A percentile compares a stretch with the other conserved stretches of the same genome.
Conservation (phyloP, 2,797 vertebrate genomes). For the Fratercula arctica region DNA sequence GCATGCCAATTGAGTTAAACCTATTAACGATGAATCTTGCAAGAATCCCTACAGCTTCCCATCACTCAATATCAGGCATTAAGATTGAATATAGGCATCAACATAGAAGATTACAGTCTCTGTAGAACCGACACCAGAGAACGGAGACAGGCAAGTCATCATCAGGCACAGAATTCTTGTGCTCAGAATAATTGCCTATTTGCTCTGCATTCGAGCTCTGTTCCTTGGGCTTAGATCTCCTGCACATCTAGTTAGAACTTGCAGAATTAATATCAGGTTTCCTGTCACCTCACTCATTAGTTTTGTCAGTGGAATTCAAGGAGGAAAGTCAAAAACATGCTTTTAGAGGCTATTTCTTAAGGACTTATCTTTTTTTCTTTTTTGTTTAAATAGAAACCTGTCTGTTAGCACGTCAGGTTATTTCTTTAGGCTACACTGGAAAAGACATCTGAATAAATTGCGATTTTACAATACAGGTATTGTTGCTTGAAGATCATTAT, state of each 20-base stretch:
- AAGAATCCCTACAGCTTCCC: slow-evolving; percentile 59
- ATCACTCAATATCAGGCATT: slow-evolving; percentile 55
- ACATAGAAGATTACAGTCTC: slow-evolving; percentile 49
- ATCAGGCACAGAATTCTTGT: slow-evolving; percentile 32
- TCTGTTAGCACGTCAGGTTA: slow-evolving; percentile 34
- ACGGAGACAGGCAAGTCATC: slow-evolving; percentile 50
- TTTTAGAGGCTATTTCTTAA: slow-evolving; percentile 62
- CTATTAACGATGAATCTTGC: slow-evolving; percentile 56
- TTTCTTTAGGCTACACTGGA: slow-evolving; percentile 51
- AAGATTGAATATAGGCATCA: slow-evolving; percentile 57
- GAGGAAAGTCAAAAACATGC: slow-evolving; percentile 17
- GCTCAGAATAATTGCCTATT: slow-evolving; percentile 61
- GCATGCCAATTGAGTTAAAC: slow-evolving; percentile 51
- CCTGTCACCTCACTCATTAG: slow-evolving; percentile 51
- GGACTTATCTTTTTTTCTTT: not conserved
- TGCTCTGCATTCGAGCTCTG: slow-evolving; percentile 13
- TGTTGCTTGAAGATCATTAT: slow-evolving; percentile 48
- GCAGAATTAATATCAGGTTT: slow-evolving; percentile 61
- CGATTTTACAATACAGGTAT: slow-evolving; percentile 34
- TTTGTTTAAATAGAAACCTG: slow-evolving; percentile 48
- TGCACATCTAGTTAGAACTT: slow-evolving; percentile 56
- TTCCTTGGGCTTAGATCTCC: slow-evolving; percentile 48
- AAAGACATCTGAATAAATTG: slow-evolving; percentile 60
- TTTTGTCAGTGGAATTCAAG: slow-evolving; percentile 64
- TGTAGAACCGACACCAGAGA: not conserved